Evolutionary conservation across 2,113 vertebrate species (phyloP).

Genomic region (Cynopterus brachyotis): DNA sequence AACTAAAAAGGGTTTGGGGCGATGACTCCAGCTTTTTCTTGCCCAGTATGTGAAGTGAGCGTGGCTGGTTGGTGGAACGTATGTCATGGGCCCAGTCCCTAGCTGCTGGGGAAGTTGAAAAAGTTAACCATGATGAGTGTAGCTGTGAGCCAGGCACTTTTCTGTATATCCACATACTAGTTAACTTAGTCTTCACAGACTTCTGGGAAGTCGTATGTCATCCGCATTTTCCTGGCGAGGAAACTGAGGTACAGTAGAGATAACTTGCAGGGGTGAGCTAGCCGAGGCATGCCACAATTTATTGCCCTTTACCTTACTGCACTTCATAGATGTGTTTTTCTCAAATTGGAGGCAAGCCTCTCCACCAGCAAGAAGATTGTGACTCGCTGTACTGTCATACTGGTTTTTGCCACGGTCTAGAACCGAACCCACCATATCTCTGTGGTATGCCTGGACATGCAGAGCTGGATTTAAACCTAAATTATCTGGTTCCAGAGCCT

Average conservation of each 20-base stretch:
- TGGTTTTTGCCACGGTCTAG: neutral
- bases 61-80: neutral
- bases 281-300: neutral
- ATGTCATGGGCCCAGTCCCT: neutral
- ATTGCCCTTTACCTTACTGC: neutral
- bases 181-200: neutral
- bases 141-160: neutral
- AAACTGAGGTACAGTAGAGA: neutral
- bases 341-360: neutral
- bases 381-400: neutral
- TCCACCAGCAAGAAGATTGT: neutral
- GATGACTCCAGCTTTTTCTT: neutral
- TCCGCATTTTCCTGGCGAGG: neutral
- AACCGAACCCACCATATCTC: neutral
- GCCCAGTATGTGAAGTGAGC: neutral
- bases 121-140: neutral
- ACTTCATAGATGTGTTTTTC: neutral
- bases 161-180: neutral
- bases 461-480: neutral
- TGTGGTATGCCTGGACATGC: neutral
- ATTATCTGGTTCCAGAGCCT: neutral
- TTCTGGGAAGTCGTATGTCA: neutral
- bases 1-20: neutral
- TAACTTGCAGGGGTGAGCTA: neutral
- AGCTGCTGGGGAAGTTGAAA: neutral